These are phyloP conservation scores for Hippocampus guttulatus DNA, from an alignment of 2,113 vertebrate species.

Conservation along the genomic window DNA sequence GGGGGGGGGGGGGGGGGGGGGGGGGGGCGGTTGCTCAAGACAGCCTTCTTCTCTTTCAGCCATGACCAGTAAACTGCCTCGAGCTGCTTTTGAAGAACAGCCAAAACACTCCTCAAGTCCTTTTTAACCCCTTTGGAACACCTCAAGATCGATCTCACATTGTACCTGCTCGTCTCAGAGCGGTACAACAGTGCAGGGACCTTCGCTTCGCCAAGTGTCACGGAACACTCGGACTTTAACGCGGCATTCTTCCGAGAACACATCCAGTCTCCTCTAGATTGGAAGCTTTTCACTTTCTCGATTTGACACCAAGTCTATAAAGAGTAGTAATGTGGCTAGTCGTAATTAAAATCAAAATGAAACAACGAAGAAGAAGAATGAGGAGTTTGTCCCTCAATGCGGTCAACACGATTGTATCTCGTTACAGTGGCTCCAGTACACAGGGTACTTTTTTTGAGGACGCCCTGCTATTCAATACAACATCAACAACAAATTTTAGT, in stretches of 20 bases:
- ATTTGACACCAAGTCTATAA: not conserved
- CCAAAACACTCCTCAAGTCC: conserved; percentile 64
- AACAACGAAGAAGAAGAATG: too few species aligned
- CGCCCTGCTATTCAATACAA: too few species aligned
- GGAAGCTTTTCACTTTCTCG: not conserved
- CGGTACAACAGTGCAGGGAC: not conserved
- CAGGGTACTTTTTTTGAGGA: too few species aligned
- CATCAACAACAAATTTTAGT: too few species aligned
- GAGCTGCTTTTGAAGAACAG: conserved; percentile 64
- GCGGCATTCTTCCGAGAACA: not conserved
- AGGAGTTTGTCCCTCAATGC: too few species aligned
- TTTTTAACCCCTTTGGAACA: conserved; percentile 61
- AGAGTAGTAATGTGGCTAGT: too few species aligned
- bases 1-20: conserved; percentile 3
- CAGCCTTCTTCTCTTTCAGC: conserved; percentile 72
- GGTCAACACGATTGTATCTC: too few species aligned
- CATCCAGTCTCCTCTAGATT: not conserved
- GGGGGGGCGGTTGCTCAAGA: conserved; percentile 46
- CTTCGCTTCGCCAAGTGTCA: not conserved
- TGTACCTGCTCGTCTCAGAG: conserved; percentile 6
- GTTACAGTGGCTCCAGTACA: too few species aligned
- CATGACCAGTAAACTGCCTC: conserved; percentile 61
- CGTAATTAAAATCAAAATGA: too few species aligned
- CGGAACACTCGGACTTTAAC: not conserved
- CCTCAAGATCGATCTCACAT: conserved; percentile 28